Percentiles rank a stretch among this genome's conserved stretches.
These are phyloP conservation scores for Oryzias woworae DNA, from an alignment of 2,113 vertebrate species.

Conservation along the genomic window DNA sequence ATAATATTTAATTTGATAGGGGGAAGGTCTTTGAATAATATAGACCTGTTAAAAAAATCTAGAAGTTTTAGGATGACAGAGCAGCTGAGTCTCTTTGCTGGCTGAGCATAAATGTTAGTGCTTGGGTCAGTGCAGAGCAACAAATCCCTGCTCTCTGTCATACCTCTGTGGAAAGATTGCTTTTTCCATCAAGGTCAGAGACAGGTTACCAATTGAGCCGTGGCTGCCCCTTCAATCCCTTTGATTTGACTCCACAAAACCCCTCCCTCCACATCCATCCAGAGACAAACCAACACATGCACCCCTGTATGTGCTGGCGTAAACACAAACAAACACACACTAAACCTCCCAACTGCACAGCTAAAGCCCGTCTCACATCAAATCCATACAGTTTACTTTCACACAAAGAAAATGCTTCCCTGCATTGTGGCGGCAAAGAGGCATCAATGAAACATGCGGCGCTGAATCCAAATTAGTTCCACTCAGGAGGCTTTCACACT, in stretches of 20 bases:
- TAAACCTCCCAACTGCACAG: slow-evolving; percentile 40
- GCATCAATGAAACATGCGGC: slow-evolving; percentile 37
- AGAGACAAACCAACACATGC: slow-evolving; percentile 28
- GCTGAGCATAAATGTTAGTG: slow-evolving; percentile 37
- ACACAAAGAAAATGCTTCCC: slow-evolving; percentile 60
- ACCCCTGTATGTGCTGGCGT: slow-evolving; percentile 8
- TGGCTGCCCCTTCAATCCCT: slow-evolving; percentile 50
- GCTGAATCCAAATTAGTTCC: slow-evolving; percentile 26
- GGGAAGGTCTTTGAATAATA: background rate
- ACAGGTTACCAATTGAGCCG: slow-evolving; percentile 64
- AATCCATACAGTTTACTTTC: slow-evolving; percentile 71
- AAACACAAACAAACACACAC: slow-evolving; percentile 31
- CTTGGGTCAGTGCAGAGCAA: slow-evolving; percentile 38
- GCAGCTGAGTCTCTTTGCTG: slow-evolving; percentile 17
- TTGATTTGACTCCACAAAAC: slow-evolving; percentile 31
- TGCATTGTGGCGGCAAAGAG: slow-evolving; percentile 24
- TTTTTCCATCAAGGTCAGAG: slow-evolving; percentile 73
- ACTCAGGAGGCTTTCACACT: slow-evolving; percentile 39
- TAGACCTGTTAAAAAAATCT: slow-evolving; percentile 7
- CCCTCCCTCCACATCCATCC: slow-evolving; percentile 27
- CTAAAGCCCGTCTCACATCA: slow-evolving; percentile 63
- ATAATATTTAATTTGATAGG: background rate
- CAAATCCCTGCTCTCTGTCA: slow-evolving; percentile 53
- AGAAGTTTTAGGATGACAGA: slow-evolving; percentile 16
- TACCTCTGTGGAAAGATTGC: slow-evolving; percentile 61